Percentiles rank a stretch among this genome's conserved stretches.
phyloP scores from a whole-genome alignment of 2,797 vertebrate species.

The Lagorchestes hirsutus region DNA sequence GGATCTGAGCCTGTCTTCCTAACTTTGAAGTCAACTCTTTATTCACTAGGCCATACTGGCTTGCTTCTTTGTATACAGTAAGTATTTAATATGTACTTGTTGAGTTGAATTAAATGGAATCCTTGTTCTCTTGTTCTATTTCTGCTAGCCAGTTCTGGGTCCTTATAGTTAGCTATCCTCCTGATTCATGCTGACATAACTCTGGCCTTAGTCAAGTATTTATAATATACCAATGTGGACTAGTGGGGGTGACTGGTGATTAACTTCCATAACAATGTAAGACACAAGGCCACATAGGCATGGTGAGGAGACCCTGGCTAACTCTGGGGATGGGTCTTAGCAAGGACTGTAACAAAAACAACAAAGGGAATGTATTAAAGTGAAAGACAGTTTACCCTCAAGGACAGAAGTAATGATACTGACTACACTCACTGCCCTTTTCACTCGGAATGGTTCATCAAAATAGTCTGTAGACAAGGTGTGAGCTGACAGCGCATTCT shows the following conservation, averaged over 20 bases:
- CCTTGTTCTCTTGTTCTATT: background rate
- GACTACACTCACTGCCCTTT: conserved; percentile 92
- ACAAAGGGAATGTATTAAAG: rapidly evolving
- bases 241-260: background rate
- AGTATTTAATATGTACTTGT: background rate
- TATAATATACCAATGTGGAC: background rate
- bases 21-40: background rate
- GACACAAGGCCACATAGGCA: background rate
- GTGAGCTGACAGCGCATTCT: conserved; percentile 82
- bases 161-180: background rate
- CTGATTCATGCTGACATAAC: background rate
- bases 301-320: background rate
- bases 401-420: conserved; percentile 96
- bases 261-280: background rate
- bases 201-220: background rate
- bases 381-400: conserved; percentile 90
- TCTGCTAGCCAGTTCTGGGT: background rate
- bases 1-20: background rate
- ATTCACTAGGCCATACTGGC: background rate
- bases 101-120: background rate
- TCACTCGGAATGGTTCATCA: conserved; percentile 87
- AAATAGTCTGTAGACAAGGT: conserved; percentile 88
- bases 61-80: background rate
- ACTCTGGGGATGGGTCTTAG: background rate
- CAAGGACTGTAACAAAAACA: background rate